These are phyloP conservation scores for Catalaphyllia jardinei DNA, from an alignment of 64 coral and sea anemone species.

Conservation along the genomic window DNA sequence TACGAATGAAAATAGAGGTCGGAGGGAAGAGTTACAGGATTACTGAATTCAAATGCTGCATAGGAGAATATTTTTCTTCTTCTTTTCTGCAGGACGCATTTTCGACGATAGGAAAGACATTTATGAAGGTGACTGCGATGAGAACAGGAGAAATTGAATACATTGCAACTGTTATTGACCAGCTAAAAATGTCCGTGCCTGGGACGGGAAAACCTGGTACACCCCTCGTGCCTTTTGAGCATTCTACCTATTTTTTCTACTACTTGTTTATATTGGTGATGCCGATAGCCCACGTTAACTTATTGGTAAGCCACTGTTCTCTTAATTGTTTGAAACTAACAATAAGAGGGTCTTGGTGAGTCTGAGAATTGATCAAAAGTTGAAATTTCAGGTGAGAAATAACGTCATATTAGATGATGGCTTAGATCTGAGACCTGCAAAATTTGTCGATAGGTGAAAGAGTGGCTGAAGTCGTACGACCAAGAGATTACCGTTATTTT, in stretches of 20 bases:
- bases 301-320: conserved; percentile 33
- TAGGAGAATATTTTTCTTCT: background rate
- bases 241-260: conserved; percentile 45
- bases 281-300: conserved; percentile 67
- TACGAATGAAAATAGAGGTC: too few species aligned
- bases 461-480: too few species aligned
- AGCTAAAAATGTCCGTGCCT: background rate
- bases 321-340: background rate
- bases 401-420: too few species aligned
- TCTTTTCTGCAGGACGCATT: conserved; percentile 36
- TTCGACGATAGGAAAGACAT: conserved; percentile 14
- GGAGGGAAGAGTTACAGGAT: too few species aligned
- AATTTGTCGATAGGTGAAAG: too few species aligned
- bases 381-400: too few species aligned
- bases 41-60: too few species aligned
- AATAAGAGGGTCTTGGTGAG: too few species aligned
- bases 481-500: too few species aligned
- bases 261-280: conserved; percentile 57
- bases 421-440: too few species aligned
- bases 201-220: background rate
- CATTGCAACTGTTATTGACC: conserved; percentile 36
- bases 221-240: conserved; percentile 45
- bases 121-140: conserved; percentile 71
- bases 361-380: too few species aligned
- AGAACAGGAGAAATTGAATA: conserved; percentile 69